Evolutionary conservation across 2,113 vertebrate genomes (phyloP).

Genomic region (Parus major): DNA sequence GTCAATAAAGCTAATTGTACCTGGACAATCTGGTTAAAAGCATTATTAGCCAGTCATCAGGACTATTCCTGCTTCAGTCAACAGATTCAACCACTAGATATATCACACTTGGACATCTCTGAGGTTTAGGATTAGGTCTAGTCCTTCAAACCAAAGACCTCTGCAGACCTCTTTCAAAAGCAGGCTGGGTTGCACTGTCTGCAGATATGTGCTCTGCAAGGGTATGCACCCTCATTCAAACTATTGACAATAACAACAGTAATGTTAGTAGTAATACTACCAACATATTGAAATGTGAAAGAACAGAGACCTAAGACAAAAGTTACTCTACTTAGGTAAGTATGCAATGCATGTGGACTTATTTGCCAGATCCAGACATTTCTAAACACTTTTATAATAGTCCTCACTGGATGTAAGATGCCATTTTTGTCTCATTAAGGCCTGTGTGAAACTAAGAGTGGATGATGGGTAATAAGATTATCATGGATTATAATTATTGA

Average conservation of each 20-base stretch:
- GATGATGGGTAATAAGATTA: background rate
- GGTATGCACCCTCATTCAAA: background rate
- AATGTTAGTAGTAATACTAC: background rate
- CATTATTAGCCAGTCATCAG: background rate
- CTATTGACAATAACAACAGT: background rate
- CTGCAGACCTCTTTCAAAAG: background rate
- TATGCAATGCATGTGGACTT: background rate
- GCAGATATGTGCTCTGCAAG: background rate
- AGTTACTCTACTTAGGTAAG: background rate
- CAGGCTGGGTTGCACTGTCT: background rate
- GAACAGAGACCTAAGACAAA: background rate
- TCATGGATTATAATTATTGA: background rate
- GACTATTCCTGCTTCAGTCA: background rate
- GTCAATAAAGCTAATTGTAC: slow-evolving; percentile 31
- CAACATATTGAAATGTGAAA: background rate
- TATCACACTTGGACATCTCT: background rate
- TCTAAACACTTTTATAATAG: background rate
- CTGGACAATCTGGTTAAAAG: background rate
- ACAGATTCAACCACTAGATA: background rate
- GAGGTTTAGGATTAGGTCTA: background rate
- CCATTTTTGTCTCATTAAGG: background rate
- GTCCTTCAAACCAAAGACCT: background rate
- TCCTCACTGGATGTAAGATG: background rate
- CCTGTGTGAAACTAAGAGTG: background rate
- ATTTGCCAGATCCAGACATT: background rate